Conservation (phyloP, 64 coral and sea anemone genomes). For the Astreopora myriophthalma region DNA sequence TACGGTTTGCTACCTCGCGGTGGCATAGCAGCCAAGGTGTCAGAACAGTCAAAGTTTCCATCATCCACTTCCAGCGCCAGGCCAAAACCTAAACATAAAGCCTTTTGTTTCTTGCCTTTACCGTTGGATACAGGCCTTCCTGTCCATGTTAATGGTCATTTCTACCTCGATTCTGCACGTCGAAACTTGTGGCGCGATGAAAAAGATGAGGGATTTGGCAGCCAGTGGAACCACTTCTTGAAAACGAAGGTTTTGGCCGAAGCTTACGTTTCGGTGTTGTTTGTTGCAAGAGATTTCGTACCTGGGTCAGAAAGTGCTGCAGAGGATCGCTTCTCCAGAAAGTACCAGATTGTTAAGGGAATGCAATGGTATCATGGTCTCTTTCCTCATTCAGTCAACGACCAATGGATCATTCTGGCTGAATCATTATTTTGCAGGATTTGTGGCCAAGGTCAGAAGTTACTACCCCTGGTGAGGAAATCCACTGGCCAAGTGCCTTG, state of each 20-base stretch:
- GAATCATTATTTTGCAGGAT: conserved; percentile 60
- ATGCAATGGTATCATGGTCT: conserved; percentile 79
- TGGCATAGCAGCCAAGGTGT: conserved; percentile 79
- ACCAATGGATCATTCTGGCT: conserved; percentile 61
- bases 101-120: conserved; percentile 94
- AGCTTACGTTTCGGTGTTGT: conserved; percentile 66
- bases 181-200: conserved; percentile 89
- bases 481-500: background rate
- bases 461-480: conserved; percentile 62
- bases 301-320: conserved; percentile 20
- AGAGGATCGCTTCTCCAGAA: background rate
- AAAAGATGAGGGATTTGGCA: conserved; percentile 44
- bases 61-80: background rate
- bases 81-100: background rate
- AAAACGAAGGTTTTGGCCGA: conserved; percentile 73
- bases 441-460: background rate
- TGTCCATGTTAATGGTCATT: conserved; percentile 95
- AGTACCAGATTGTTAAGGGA: conserved; percentile 1
- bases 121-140: conserved; percentile 83
- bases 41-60: background rate
- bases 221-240: conserved; percentile 87
- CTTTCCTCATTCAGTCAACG: conserved; percentile 65
- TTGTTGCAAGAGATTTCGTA: conserved; percentile 51
- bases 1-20: conserved; percentile 85
- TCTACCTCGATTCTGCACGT: conserved; percentile 85